Base-by-base conservation (phyloP, 2,797 vertebrate genomes). In the Mergus octosetaceus region DNA sequence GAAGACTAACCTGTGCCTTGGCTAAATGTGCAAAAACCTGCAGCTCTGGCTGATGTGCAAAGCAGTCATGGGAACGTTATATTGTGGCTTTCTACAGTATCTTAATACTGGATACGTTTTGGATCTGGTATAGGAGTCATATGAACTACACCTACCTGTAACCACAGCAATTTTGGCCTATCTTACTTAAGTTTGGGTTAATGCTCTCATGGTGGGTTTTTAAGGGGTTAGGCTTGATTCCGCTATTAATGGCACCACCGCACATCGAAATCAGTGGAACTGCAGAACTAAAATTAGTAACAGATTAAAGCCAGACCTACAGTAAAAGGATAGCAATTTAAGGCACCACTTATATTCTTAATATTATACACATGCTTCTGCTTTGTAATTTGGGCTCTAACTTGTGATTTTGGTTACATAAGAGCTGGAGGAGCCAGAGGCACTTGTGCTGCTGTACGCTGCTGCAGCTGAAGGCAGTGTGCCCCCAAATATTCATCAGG, bases 351-450 rank as follows among this genome's bases (percentile, higher is more conserved):
- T 91, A 81, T 64, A 58, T 13, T 15, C 70, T 87, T 94, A 94
- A 81, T 90, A 90, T 84, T 74, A 61, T 32, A 54, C 81, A 80
- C 51, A 79, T 76, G 82, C 38, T 94, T 80, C 73, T 68, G 87
- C 92, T 93, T 70, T 89, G 75, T 83, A 89, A 93, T 92, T 89
- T 58, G 82, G 94, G 75, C 87, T 92, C 85, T 41, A 69, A 68
- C 76, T 94, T 93, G 90, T 89, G 93, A 91, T 91, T 69, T 91
- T 0, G 0, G 89, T 95, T 94, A 91, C 36, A 4, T 91, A 92
- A 95, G 74, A 58, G 34, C 8, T 2, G 6, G 32, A 75, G 60
- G 53, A 94, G 95, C 91, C 79, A 76, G 79, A 43, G 73, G 51
- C 71, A 85, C 72, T 93, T 87, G 49, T 64, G 62, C 65, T 82